Evolutionary conservation across 2,797 vertebrate species (phyloP).

Genomic region (Odontamblyopus lacepedii): DNA sequence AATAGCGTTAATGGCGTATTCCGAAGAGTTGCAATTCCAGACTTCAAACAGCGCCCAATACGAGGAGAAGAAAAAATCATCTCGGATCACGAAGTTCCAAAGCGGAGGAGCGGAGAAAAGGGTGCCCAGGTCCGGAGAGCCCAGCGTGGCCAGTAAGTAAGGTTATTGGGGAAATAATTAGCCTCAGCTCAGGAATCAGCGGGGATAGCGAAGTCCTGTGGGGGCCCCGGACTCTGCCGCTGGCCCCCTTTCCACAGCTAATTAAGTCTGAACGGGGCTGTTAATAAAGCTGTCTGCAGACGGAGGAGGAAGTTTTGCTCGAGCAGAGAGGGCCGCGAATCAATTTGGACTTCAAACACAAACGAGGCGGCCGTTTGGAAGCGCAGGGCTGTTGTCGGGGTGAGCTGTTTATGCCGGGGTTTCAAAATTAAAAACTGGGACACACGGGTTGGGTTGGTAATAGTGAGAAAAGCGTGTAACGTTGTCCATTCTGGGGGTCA

Average conservation of each 20-base stretch:
- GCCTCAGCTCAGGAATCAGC: constrained; percentile 74
- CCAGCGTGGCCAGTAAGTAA: constrained; percentile 77
- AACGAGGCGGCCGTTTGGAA: background rate
- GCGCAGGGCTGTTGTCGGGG: background rate
- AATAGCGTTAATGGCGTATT: constrained; percentile 83
- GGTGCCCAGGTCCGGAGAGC: constrained; percentile 72
- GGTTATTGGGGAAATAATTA: constrained; percentile 81
- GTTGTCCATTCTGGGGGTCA: too few relatives aligned
- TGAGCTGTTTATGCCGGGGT: background rate
- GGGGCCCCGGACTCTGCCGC: constrained; percentile 67
- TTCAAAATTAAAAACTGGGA: too few relatives aligned
- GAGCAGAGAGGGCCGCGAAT: constrained; percentile 41
- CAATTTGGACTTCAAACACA: constrained; percentile 49
- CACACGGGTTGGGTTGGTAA: too few relatives aligned
- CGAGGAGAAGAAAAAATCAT: constrained; percentile 76
- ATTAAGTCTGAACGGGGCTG: constrained; percentile 77
- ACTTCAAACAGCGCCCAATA: constrained; percentile 81
- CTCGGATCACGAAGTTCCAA: constrained; percentile 69
- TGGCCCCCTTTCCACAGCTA: constrained; percentile 78
- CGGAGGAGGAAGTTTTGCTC: constrained; percentile 57
- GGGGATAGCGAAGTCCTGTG: constrained; percentile 76
- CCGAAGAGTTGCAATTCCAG: constrained; percentile 80
- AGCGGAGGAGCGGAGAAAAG: constrained; percentile 68
- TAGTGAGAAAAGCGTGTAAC: too few relatives aligned
- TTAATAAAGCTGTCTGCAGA: constrained; percentile 74